Base-by-base conservation (phyloP, 2,888 invertebrate species). In the Phoronis australis region DNA sequence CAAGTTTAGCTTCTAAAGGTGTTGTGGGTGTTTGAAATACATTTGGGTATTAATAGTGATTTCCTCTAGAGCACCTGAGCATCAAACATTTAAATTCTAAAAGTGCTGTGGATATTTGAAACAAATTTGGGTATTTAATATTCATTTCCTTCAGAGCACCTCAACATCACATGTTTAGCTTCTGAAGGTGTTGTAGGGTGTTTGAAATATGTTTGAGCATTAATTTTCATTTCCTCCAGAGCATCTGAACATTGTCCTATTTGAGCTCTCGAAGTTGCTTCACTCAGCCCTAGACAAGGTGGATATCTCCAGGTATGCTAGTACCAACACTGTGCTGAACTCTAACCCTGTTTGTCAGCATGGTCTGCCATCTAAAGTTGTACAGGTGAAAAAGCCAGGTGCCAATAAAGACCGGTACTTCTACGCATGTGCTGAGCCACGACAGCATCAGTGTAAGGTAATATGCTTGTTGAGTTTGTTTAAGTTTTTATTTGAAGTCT, bases 331-430 rank as follows among this genome's bases (percentile, higher is more conserved):
- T 23, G 25, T 45, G 4, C 24, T 23, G 25, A 58, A 47, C 42
- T 44, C 40, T 15, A 55, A 60, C 41, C 66, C 68, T 3, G 22
- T 31, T 1, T 69, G 69, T 57, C 58, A 62, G 38, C 68, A 68
- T 59, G 64, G 65, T n/a, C 52, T 50, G 18, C 54, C 65, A 22
- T 62, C 68, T 35, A 69, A 66, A 46, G 57, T 69, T 46, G 51
- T 64, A 1, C 60, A 63, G 48, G 69, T 69, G 26, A 65, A 61
- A 45, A 69, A 69, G 46, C 64, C 60, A 6, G 69, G 69, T 12
- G 55, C 60, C 26, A 69, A 69, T 45, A 61, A 66, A 51, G 69
- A 68, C 2, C 58, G 69, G 48, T 63, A 60, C 45, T 71, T 71
- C 60, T 69, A 59, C 51, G 50, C 63, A 20, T 71, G 71, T 51